Percentiles rank a stretch among this genome's conserved stretches.
Evolutionary conservation across 2,797 vertebrate genomes (phyloP).

Genomic region (Pseudotriccus pelzelni): DNA sequence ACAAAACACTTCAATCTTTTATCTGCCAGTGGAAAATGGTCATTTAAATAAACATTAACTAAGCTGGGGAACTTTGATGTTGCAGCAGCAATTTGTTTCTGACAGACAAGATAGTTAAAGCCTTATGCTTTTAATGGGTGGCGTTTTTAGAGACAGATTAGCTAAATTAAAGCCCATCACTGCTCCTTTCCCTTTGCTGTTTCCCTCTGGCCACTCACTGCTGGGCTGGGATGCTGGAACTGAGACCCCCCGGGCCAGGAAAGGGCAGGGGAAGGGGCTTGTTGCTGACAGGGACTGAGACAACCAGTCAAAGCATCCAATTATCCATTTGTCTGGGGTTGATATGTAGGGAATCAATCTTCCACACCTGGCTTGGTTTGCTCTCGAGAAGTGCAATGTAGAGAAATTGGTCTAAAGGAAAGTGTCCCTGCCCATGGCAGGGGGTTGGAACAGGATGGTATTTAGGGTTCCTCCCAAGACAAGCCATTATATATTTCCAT

Average conservation of each 20-base stretch:
- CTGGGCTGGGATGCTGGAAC: background rate
- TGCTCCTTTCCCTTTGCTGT: background rate
- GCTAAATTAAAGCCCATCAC: background rate
- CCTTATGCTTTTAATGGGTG: background rate
- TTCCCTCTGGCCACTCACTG: background rate
- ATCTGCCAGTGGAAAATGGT: slow-evolving; percentile 46
- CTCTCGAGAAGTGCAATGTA: accelerated
- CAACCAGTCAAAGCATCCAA: accelerated
- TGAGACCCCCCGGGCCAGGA: background rate
- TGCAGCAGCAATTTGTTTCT: background rate
- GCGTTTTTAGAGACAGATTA: background rate
- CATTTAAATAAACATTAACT: slow-evolving; percentile 63
- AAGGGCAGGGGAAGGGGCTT: background rate
- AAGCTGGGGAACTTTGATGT: background rate
- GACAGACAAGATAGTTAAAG: background rate
- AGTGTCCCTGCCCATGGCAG: background rate
- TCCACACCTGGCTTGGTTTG: accelerated
- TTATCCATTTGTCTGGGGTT: accelerated
- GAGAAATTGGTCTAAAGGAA: background rate
- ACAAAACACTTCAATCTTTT: slow-evolving; percentile 48
- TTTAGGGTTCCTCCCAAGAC: background rate
- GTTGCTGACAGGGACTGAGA: background rate
- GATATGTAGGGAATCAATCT: accelerated
- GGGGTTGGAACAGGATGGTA: background rate
- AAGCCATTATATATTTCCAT: no score